Evolutionary conservation across 2,113 vertebrate species (phyloP).

Genomic region (Echinops telfairi): DNA sequence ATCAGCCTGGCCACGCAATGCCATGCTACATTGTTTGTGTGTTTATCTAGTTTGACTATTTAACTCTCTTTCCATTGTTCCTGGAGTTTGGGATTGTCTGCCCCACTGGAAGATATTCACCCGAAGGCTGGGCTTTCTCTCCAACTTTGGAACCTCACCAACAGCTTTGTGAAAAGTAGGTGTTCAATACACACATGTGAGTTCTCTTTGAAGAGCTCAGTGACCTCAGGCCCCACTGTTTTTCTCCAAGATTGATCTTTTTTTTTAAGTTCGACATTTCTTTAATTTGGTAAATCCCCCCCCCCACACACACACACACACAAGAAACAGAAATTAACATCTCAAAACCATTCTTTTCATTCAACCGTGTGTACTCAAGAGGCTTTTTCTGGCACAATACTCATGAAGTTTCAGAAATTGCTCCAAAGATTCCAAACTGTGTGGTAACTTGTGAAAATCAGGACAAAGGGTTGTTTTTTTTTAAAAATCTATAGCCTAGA

Average conservation of each 20-base stretch:
- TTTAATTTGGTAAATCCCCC: background rate
- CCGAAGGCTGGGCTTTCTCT: background rate
- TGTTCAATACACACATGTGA: background rate
- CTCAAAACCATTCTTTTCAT: constrained; percentile 41
- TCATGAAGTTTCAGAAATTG: constrained; percentile 46
- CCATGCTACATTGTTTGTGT: background rate
- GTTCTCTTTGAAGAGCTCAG: background rate
- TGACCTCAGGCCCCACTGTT: background rate
- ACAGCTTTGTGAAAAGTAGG: background rate
- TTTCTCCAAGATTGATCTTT: background rate
- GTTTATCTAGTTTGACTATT: background rate
- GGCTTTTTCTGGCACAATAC: constrained; percentile 28
- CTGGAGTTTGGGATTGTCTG: background rate
- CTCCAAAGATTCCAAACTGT: background rate
- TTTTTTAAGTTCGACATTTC: background rate
- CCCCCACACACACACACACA: background rate
- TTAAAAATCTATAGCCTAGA: background rate
- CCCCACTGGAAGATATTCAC: background rate
- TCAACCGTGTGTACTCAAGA: background rate
- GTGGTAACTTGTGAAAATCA: constrained; percentile 61
- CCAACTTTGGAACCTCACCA: background rate
- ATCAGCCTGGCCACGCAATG: background rate
- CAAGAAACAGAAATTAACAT: background rate
- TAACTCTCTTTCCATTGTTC: background rate
- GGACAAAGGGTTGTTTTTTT: background rate